Evolutionary conservation across 2,888 invertebrate genomes (phyloP), one percentile per base, ranked within the genome.

Genomic region (Nomada lathburiana): DNA sequence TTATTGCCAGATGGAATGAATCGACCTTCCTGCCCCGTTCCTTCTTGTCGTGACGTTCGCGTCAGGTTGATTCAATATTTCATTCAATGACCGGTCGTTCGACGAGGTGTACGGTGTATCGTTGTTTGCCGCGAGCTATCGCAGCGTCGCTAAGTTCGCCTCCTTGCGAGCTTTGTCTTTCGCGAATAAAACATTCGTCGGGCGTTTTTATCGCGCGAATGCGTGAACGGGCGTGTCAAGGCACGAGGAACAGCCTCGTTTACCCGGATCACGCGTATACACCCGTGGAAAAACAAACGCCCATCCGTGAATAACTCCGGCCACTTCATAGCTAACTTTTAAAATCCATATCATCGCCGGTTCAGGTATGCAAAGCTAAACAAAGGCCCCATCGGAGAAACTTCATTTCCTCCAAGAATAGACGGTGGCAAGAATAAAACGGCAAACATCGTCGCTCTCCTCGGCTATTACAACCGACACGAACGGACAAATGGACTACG

Each of bases 241-340:
- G 50, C 36, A 5, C 23, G 13, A n/a, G 57, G 74, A 57, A 36
- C 26, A 29, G 29, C 36, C 65, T 7, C 36, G 71, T 71, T 62
- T 62, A 73, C 23, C 20, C 63, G 63, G 60, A 23, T n/a, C 65
- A n/a, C 73, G 73, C 44, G 29, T 55, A 73, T 73, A 73, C 55
- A 47, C 47, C 47, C 26, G 26, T 59, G 50, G 47, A 74, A 74
- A 74, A 74, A 74, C 57, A 74, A 74, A 74, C 67, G 50, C 44
- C 10, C 36, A 36, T 65, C 74, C 74, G 59, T 47, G 67, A 74
- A 74, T 74, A 74, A 74, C 67, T 67, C 67, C 36, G 50, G 36
- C 55, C 59, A 74, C 74, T 74, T 67, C 59, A 67, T 67, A 67
- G 67, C 29, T n/a, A 65, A 65, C 65, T 47, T 65, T 44, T 47